Evolutionary conservation across 2,797 vertebrate genomes (phyloP), one percentile per base, ranked within the genome.

Genomic region (Eupleurogrammus muticus): DNA sequence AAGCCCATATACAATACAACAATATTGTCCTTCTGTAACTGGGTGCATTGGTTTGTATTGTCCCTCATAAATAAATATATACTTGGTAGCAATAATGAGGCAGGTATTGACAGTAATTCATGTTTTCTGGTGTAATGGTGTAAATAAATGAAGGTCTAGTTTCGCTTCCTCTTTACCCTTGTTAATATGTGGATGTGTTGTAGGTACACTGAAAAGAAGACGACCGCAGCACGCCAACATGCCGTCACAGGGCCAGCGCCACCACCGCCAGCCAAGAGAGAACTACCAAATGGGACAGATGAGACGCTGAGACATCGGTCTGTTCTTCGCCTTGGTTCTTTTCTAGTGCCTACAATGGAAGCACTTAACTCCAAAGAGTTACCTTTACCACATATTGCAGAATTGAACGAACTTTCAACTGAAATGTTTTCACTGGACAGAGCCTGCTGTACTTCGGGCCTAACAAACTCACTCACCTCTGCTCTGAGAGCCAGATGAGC

Each of bases 291-390:
- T 98, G 97, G 96, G 94, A 80, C 96, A 96, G 85, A 92, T 97
- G 95, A 95, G 96, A 92, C 95, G 75, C 83, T 98, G 93, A 96
- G 80, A 92, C 93, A 79, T 83, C 94, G 90, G 90, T 69, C 86
- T 81, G 88, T 92, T 92, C 92, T 92, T 95, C 95, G 96, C 96
- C 95, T 96, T 95, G 95, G 94, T 95, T 96, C 94, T 95, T 96
- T 93, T 93, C 91, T 96, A 94, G 97, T 99, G 97, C 97, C 97
- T 98, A 97, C 94, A 94, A 90, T 92, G 93, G 95, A 95, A 97
- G 96, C 95, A 95, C 92, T 95, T 96, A 94, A 94, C 95, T 97
- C 97, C 96, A 98, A 99, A 98, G 97, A 99, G 94, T 94, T 95
- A 95, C 94, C 93, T 96, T 93, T 87, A 94, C 94, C 86, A 91